Evolutionary conservation across 2,113 vertebrate species (phyloP).

Genomic region (Herpetotheres cachinnans): DNA sequence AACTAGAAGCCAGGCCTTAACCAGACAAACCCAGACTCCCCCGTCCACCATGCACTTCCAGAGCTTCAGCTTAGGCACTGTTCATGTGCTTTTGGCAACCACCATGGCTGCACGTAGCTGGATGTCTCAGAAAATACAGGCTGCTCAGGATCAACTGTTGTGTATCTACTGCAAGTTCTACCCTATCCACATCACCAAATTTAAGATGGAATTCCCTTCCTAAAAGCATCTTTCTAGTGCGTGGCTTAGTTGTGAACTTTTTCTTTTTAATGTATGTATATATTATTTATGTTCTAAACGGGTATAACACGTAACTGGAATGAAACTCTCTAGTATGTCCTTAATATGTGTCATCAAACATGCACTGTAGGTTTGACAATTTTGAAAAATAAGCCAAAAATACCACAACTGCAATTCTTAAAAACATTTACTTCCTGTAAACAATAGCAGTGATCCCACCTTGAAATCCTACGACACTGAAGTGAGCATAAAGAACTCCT

Average conservation of each 20-base stretch:
- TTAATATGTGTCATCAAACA: background rate
- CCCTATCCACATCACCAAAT: background rate
- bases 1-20: background rate
- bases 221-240: background rate
- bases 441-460: background rate
- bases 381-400: background rate
- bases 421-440: background rate
- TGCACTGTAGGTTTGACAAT: background rate
- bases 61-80: background rate
- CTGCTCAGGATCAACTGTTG: background rate
- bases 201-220: background rate
- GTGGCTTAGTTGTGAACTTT: background rate
- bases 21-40: background rate
- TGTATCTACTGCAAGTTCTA: background rate
- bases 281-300: background rate
- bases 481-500: background rate
- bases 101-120: background rate
- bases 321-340: background rate
- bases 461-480: background rate
- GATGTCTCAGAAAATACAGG: background rate
- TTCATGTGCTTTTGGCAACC: background rate
- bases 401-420: background rate
- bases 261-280: background rate
- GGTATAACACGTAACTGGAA: background rate
- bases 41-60: background rate